Evolutionary conservation across 2,888 invertebrate species (phyloP).

Genomic region (Ophion ventricosus): DNA sequence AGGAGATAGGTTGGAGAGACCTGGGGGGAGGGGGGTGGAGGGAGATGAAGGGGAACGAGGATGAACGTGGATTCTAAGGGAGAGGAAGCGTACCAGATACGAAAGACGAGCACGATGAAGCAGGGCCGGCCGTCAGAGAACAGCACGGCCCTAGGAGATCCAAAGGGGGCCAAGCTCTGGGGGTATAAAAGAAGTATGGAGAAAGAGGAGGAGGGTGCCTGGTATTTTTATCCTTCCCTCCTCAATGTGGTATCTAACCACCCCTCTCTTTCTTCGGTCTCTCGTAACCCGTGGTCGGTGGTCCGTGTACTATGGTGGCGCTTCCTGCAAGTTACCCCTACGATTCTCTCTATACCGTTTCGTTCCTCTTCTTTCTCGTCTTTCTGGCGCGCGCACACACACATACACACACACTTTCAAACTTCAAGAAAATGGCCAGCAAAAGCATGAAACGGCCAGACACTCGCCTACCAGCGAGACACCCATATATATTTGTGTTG

Average conservation of each 20-base stretch:
- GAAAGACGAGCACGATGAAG: conserved; percentile 57
- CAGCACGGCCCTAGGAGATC: conserved; percentile 70
- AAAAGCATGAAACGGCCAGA: conserved; percentile 50
- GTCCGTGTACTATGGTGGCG: conserved; percentile 57
- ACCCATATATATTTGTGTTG: conserved; percentile 63
- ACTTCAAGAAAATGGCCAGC: conserved; percentile 45
- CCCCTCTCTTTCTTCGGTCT: conserved; percentile 48
- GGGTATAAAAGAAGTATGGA: conserved; percentile 77
- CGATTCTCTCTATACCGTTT: conserved; percentile 51
- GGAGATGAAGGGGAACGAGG: conserved; percentile 38
- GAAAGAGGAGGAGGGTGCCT: conserved; percentile 69
- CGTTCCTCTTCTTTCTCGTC: conserved; percentile 42
- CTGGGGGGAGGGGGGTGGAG: conserved; percentile 28
- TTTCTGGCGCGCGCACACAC: conserved; percentile 46
- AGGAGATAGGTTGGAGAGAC: conserved; percentile 68
- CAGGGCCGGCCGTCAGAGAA: conserved; percentile 61
- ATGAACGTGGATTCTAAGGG: conserved; percentile 49
- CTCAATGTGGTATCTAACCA: conserved; percentile 57
- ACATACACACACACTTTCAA: conserved; percentile 38
- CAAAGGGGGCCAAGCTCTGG: conserved; percentile 77
- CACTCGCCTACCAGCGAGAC: conserved; percentile 50
- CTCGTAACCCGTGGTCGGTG: conserved; percentile 61
- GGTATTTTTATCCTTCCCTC: conserved; percentile 76
- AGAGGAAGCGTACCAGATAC: conserved; percentile 55
- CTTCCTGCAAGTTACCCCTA: conserved; percentile 47